Evolutionary conservation across 2,797 vertebrate genomes (phyloP).

Genomic region (Ctenopoma multispine): DNA sequence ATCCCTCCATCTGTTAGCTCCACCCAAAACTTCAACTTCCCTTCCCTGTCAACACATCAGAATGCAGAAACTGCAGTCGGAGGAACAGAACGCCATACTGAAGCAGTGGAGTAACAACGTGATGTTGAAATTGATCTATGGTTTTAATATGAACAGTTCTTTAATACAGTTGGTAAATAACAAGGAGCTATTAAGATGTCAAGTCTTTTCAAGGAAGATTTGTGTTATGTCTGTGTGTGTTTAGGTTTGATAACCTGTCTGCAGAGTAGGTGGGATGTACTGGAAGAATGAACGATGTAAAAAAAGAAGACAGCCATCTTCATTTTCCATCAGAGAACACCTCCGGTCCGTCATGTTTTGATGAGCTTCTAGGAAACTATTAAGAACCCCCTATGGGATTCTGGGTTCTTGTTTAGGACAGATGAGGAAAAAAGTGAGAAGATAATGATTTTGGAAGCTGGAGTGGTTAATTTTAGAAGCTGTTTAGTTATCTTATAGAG

Average conservation of each 20-base stretch:
- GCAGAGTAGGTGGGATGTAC: slow-evolving; percentile 9
- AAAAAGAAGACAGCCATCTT: neutral
- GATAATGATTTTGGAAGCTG: slow-evolving; percentile 7
- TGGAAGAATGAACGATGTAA: neutral
- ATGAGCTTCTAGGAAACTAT: slow-evolving; percentile 18
- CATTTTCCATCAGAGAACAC: neutral
- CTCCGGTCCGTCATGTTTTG: neutral
- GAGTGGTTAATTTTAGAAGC: slow-evolving; percentile 7
- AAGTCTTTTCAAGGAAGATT: no score
- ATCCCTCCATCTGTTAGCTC: slow-evolving; percentile 63
- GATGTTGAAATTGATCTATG: neutral
- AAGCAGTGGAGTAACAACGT: neutral
- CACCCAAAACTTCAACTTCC: slow-evolving; percentile 68
- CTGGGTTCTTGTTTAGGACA: neutral
- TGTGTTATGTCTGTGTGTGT: no score
- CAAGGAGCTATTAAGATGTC: neutral
- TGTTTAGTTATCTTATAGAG: slow-evolving; percentile 9
- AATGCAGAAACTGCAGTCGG: slow-evolving; percentile 46
- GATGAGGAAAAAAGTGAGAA: neutral
- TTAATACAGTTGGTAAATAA: neutral
- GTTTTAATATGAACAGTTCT: neutral
- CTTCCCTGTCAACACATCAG: slow-evolving; percentile 42
- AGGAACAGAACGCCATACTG: slow-evolving; percentile 9
- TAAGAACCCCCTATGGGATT: no score
- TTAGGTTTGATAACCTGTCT: neutral